Evolutionary conservation across 2,113 vertebrate species (phyloP).

Genomic region (Cricetomys ansorgei): DNA sequence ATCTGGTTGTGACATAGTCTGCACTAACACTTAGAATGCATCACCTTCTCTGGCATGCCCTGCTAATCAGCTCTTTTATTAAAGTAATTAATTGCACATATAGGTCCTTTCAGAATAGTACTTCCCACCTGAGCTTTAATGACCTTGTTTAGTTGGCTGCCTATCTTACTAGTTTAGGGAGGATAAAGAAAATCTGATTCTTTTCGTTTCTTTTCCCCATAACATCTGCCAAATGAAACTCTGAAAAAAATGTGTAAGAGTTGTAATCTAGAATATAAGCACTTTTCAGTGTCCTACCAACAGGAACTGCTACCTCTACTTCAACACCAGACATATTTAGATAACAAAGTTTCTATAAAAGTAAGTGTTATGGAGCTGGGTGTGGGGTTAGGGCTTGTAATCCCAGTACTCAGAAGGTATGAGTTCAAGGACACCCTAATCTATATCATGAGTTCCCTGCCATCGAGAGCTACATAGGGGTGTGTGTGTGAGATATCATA

Average conservation of each 20-base stretch:
- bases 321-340: neutral
- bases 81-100: slow-evolving; percentile 35
- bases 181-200: neutral
- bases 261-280: neutral
- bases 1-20: neutral
- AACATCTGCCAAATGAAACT: neutral
- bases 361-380: neutral
- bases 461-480: neutral
- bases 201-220: neutral
- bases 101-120: neutral
- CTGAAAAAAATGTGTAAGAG: neutral
- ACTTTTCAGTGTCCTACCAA: neutral
- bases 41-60: neutral
- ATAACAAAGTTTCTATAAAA: neutral
- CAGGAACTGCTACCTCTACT: neutral
- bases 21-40: neutral
- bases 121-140: slow-evolving; percentile 3
- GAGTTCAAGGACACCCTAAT: neutral
- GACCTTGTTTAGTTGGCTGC: neutral
- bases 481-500: neutral
- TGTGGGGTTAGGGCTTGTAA: neutral
- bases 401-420: neutral
- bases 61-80: slow-evolving; percentile 29
- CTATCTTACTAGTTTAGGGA: neutral
- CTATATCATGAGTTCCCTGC: neutral